These are phyloP conservation scores for Parnassius orleans DNA, from an alignment of 2,888 invertebrate genomes.

Conservation along the genomic window DNA sequence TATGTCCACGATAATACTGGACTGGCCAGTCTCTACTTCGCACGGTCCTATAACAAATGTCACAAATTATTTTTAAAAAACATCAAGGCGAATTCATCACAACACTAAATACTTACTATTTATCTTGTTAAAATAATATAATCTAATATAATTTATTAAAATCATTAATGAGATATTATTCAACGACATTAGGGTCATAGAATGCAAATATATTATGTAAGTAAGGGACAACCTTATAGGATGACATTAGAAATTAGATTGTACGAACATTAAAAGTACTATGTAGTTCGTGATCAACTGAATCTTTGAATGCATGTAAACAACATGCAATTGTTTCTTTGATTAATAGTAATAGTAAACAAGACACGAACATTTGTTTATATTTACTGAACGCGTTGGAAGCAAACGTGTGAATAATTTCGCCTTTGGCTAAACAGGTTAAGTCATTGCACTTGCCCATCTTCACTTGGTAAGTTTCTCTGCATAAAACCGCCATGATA, in stretches of 20 bases:
- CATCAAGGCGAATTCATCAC: background rate
- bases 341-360: background rate
- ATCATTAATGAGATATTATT: slow-evolving; percentile 16
- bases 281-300: slow-evolving; percentile 6
- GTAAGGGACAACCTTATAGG: slow-evolving; percentile 7
- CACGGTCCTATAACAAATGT: slow-evolving; percentile 78
- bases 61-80: background rate
- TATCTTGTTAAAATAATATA: slow-evolving; percentile 6
- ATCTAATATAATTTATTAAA: slow-evolving; percentile 15
- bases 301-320: slow-evolving; percentile 17
- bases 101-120: slow-evolving; percentile 11
- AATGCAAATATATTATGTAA: background rate
- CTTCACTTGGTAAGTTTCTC: too few relatives aligned
- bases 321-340: slow-evolving; percentile 19
- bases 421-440: background rate
- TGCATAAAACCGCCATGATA: too few relatives aligned
- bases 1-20: slow-evolving; percentile 94
- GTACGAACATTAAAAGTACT: background rate
- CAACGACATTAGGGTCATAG: slow-evolving; percentile 14
- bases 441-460: background rate
- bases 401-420: background rate
- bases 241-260: slow-evolving; percentile 13
- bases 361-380: slow-evolving; percentile 15
- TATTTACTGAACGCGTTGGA: background rate
- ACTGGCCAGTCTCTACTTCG: slow-evolving; percentile 92